Evolutionary conservation across 2,888 invertebrate genomes (phyloP).

Genomic region (Nomada fabriciana): DNA sequence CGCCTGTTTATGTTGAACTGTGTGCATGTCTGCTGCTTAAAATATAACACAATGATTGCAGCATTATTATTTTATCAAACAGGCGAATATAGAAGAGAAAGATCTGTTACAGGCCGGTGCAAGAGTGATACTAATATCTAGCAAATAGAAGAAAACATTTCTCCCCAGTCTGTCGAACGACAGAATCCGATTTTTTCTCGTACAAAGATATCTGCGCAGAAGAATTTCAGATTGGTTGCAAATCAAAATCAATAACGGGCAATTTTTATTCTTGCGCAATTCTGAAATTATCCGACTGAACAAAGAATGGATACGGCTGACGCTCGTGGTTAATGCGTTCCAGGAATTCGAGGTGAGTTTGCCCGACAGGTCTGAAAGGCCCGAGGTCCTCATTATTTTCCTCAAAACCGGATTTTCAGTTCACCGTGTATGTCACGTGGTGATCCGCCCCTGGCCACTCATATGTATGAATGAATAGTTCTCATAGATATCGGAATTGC

Average conservation of each 20-base stretch:
- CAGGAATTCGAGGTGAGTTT: constrained; percentile 66
- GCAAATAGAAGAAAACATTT: too few relatives aligned
- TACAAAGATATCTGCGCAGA: too few relatives aligned
- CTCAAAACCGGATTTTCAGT: constrained; percentile 80
- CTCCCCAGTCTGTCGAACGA: too few relatives aligned
- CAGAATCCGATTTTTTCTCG: too few relatives aligned
- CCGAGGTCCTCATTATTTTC: constrained; percentile 67
- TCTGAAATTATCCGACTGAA: constrained; percentile 54
- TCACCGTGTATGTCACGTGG: constrained; percentile 11
- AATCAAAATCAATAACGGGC: background rate
- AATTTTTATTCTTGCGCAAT: constrained; percentile 40
- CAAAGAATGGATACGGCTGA: constrained; percentile 3
- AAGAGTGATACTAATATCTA: too few relatives aligned
- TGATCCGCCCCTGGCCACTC: constrained; percentile 23
- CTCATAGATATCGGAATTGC: constrained; percentile 69
- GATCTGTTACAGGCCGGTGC: too few relatives aligned
- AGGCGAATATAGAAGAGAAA: too few relatives aligned
- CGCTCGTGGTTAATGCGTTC: constrained; percentile 67
- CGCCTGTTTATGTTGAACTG: too few relatives aligned
- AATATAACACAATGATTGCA: too few relatives aligned
- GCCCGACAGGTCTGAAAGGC: constrained; percentile 10
- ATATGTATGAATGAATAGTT: constrained; percentile 36
- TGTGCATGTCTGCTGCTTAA: too few relatives aligned
- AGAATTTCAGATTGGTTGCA: background rate
- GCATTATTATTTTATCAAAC: too few relatives aligned